Percentiles rank a stretch among this genome's conserved stretches.
Evolutionary conservation across 2,888 invertebrate species (phyloP).

Genomic region (Acholoe squamosa): DNA sequence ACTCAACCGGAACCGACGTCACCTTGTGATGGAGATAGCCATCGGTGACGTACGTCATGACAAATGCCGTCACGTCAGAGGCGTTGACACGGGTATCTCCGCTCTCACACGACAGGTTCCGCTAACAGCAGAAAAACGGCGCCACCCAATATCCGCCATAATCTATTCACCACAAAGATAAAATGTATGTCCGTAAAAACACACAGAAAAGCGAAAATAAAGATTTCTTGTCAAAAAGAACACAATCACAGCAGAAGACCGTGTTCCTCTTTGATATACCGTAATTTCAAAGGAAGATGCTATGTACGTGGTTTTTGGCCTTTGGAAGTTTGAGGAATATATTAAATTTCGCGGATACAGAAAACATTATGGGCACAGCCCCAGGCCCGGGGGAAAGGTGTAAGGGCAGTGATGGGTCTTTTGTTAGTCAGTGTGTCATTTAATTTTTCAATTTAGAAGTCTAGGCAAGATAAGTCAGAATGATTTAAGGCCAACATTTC

Average conservation of each 20-base stretch:
- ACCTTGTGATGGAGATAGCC: neutral
- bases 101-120: neutral
- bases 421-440: neutral
- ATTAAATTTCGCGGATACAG: too few species aligned
- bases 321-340: neutral
- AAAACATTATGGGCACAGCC: too few species aligned
- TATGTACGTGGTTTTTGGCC: too few species aligned
- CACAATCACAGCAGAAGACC: too few species aligned
- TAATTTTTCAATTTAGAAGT: slow-evolving; percentile 11
- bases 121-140: neutral
- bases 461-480: neutral
- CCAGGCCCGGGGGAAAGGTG: too few species aligned
- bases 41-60: neutral
- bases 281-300: too few species aligned
- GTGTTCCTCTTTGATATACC: too few species aligned
- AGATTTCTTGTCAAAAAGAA: too few species aligned
- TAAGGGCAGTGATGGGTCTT: neutral
- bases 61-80: neutral
- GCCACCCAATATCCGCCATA: neutral
- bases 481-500: neutral
- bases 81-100: slow-evolving; percentile 41
- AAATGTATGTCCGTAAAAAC: too few species aligned
- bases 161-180: too few species aligned
- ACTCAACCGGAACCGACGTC: neutral
- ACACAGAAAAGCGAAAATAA: too few species aligned